Base-by-base conservation (phyloP, 2,888 invertebrate genomes). In the Magallana nippona region DNA sequence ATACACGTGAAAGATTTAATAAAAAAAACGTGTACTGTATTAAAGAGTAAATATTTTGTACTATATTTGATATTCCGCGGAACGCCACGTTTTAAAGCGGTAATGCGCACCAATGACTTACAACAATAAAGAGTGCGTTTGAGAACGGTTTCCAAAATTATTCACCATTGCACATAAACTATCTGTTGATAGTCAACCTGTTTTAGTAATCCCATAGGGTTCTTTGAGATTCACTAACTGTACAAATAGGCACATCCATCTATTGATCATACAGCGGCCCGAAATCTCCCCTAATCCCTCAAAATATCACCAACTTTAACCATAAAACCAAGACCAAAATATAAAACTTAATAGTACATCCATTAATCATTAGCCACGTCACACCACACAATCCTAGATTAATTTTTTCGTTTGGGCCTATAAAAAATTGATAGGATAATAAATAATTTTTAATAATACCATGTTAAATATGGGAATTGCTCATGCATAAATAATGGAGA, bases 361-460 rank as follows among this genome's bases (percentile, higher is more conserved):
- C 71, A 71, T 71, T 22, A 71, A 71, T 71, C 71, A 71, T 71
- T 27, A 13, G 13, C 11, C 22, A 71, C 71, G 71, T 71, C 71
- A 71, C 22, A 60, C 15, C 27, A 22, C 10, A 71, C 19, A 71
- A 71, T 32, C 71, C 71, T 71, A 32, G 22, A 15, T 71, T 71
- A 71, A 71, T 71, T 71, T 32, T 71, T 27, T 71, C 71, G 15
- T 71, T 22, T 71, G 32, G 71, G 27, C 27, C 71, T 71, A 71
- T 71, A 71, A 22, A 44, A 71, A 71, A 71, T 71, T 71, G 71
- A 71, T 32, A 71, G 71, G 71, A 71, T 71, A 71, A 71, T 71
- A 71, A 71, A 71, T 71, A 71, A 71, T 71, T 32, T 44, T 71
- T 71, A 71, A 71, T 71, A 71, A 71, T 27, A 71, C 71, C 22